Evolutionary conservation across 2,797 vertebrate species (phyloP), one percentile per base, ranked within the genome.

Genomic region (Eurystomus glaucurus): DNA sequence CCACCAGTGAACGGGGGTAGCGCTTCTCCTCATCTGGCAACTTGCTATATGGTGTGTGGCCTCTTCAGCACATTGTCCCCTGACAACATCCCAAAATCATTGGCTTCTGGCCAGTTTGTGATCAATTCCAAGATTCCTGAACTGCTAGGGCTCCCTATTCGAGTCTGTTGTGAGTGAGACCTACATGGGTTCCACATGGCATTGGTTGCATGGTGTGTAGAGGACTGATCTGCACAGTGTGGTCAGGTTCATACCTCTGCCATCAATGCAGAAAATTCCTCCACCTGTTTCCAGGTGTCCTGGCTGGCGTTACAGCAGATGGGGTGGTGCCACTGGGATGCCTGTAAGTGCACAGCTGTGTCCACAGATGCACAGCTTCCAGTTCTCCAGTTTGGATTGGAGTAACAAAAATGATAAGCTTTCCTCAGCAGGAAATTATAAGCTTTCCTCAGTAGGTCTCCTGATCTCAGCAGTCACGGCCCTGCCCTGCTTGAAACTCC

Each of bases 181-280:
- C 45, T 15, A 45, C 45, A 17, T 45, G 19, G 41, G 41, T 8
- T 45, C 19, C 19, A 45, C 17, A 19, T 19, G 45, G 16, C 45
- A 45, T 45, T 19, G 19, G 45, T 45, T 19, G 19, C 19, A 45
- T 45, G 45, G 17, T 45, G 45, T 45, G 45, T 17, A 45, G 45
- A 45, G 45, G 46, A 77, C 11, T 2, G 2, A 77, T 60, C 54
- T 61, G 64, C 54, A 46, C 23, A n/a, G 43, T 11, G 3, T 2
- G 0, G 35, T 41, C 35, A 45, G 64, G 74, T 19, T 72, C 33
- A 52, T 19, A 46, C 2, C 35, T 18, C 17, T 0, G 0, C n/a
- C 33, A 45, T 2, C 0, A 0, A 15, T 16, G n/a, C 55, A 86
- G 68, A 58, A 86, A 41, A 65, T 75, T 11, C 33, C 28, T 72